A percentile compares a stretch with the other conserved stretches of the same genome.
Conservation (phyloP, 2,113 vertebrate genomes). For the Toxotes jaculatrix region DNA sequence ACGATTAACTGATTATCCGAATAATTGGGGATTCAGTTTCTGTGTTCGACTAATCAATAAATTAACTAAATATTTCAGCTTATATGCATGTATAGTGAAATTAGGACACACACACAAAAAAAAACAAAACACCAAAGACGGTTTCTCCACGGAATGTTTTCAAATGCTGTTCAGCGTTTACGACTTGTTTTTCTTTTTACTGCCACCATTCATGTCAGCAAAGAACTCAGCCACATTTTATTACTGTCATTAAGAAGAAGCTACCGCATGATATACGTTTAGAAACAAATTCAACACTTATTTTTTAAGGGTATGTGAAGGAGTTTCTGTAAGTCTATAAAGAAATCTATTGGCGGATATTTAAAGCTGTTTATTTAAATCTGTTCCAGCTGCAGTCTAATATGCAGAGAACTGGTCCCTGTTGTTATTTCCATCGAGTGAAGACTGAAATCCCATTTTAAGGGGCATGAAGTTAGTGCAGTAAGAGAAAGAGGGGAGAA, state of each 20-base stretch:
- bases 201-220: not conserved
- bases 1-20: not conserved
- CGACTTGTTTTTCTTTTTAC: not conserved
- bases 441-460: not conserved
- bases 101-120: not conserved
- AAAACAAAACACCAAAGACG: not conserved
- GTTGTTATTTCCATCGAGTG: not conserved
- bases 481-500: too few relatives aligned
- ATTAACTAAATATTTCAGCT: not conserved
- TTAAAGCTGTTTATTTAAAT: slow-evolving; percentile 15
- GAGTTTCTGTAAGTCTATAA: not conserved
- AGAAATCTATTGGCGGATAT: not conserved
- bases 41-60: not conserved
- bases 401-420: not conserved
- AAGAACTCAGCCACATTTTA: not conserved
- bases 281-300: not conserved
- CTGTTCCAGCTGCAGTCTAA: not conserved
- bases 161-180: not conserved
- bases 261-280: not conserved
- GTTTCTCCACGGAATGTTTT: not conserved
- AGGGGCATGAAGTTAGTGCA: too few relatives aligned
- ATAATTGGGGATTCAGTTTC: not conserved
- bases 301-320: not conserved
- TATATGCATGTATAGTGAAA: not conserved
- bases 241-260: not conserved